Percentiles rank a stretch among this genome's conserved stretches.
Evolutionary conservation across 1,140 invertebrate genomes (phyloP).

Genomic region (Nephila pilipes): DNA sequence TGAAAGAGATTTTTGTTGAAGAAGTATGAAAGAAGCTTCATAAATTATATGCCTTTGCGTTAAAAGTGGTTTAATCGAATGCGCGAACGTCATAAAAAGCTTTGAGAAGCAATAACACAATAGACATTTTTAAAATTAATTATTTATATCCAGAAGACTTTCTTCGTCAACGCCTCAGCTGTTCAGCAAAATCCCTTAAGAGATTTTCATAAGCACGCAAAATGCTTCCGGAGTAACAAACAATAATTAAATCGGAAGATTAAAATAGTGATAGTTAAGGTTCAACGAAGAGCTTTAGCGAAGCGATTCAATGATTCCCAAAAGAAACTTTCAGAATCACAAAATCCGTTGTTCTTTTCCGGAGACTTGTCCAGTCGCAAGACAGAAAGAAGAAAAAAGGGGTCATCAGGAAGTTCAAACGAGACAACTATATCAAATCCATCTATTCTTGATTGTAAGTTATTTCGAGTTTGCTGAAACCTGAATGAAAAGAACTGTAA

Average conservation of each 20-base stretch:
- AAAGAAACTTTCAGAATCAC: slow-evolving; percentile 29
- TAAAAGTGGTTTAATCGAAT: too few species aligned
- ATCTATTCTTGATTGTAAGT: slow-evolving; percentile 46
- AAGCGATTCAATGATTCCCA: slow-evolving; percentile 1
- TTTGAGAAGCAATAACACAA: too few species aligned
- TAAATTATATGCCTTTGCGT: too few species aligned
- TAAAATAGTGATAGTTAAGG: neutral
- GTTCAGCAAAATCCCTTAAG: neutral
- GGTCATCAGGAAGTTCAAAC: slow-evolving; percentile 45
- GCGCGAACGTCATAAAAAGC: too few species aligned
- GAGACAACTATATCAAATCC: slow-evolving; percentile 14
- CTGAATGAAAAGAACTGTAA: neutral
- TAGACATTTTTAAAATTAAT: too few species aligned
- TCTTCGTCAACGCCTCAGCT: too few species aligned
- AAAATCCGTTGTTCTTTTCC: neutral
- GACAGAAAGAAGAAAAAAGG: neutral
- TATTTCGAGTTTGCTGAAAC: slow-evolving; percentile 24
- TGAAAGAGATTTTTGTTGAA: too few species aligned
- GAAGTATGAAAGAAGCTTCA: too few species aligned
- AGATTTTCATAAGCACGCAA: neutral
- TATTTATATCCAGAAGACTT: too few species aligned
- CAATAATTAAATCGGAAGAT: neutral
- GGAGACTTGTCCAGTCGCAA: neutral
- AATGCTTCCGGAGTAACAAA: neutral
- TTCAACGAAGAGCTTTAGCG: neutral